Evolutionary conservation across 2,888 invertebrate species (phyloP).

Genomic region (Poecilobothrus nobilitatus): DNA sequence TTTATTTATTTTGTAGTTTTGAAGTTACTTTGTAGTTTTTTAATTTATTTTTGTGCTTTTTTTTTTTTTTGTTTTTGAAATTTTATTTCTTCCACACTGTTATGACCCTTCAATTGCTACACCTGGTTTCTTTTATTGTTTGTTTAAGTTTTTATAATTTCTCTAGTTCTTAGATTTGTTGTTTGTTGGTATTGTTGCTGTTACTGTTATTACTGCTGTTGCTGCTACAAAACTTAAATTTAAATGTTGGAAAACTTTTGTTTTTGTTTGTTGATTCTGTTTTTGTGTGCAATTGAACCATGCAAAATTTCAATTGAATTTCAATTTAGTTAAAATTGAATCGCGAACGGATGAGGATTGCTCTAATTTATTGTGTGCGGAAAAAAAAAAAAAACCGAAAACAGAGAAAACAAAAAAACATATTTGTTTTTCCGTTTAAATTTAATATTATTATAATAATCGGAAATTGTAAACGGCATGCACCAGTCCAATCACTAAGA

Average conservation of each 20-base stretch:
- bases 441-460: not conserved
- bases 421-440: not conserved
- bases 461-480: no score
- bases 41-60: no score
- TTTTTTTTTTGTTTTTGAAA: no score
- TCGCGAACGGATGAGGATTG: not conserved
- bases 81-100: no score
- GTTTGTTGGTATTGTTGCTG: not conserved
- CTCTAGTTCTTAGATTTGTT: no score
- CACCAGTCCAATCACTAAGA: no score
- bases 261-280: not conserved
- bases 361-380: not conserved
- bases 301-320: not conserved
- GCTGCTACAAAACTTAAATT: not conserved
- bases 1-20: no score
- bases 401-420: not conserved
- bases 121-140: no score
- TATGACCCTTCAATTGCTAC: no score
- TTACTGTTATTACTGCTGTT: not conserved
- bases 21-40: no score
- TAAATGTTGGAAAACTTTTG: not conserved
- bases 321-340: not conserved
- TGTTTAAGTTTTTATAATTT: no score
- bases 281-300: not conserved
- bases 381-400: not conserved